A percentile compares a stretch with the other conserved stretches of the same genome.
phyloP scores from a whole-genome alignment of 1,140 invertebrate genomes.

The Aphidius ervi region DNA sequence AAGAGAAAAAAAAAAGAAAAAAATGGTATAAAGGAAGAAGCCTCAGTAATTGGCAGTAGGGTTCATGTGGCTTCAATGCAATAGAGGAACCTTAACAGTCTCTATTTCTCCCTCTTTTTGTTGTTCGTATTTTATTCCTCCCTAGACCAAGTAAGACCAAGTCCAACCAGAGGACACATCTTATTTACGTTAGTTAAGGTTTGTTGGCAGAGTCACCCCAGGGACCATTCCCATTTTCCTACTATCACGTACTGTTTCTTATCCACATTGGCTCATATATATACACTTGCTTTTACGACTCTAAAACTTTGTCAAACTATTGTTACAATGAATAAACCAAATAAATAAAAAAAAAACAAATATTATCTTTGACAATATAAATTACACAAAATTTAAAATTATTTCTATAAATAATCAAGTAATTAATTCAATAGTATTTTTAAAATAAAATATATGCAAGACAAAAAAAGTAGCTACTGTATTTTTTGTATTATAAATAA shows the following conservation, averaged over 20 bases:
- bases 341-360: too few species aligned
- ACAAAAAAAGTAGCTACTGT: too few species aligned
- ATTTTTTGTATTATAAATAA: too few species aligned
- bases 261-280: not conserved
- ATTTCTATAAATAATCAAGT: too few species aligned
- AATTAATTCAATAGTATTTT: too few species aligned
- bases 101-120: slow-evolving; percentile 5
- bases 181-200: slow-evolving; percentile 54
- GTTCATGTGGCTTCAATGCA: slow-evolving; percentile 21
- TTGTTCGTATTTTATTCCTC: not conserved
- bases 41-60: slow-evolving; percentile 31
- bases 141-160: slow-evolving; percentile 8
- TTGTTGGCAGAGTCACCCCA: slow-evolving; percentile 48
- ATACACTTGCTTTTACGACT: not conserved
- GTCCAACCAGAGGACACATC: slow-evolving; percentile 40
- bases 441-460: too few species aligned
- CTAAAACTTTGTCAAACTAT: not conserved
- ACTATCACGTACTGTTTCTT: slow-evolving; percentile 18
- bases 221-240: slow-evolving; percentile 38
- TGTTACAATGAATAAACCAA: too few species aligned
- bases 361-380: too few species aligned
- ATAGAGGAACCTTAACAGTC: slow-evolving; percentile 14
- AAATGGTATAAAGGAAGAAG: slow-evolving; percentile 17
- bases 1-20: not conserved
- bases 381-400: too few species aligned